Evolutionary conservation across 2,888 invertebrate species (phyloP).

Genomic region (Anticlea derivata): DNA sequence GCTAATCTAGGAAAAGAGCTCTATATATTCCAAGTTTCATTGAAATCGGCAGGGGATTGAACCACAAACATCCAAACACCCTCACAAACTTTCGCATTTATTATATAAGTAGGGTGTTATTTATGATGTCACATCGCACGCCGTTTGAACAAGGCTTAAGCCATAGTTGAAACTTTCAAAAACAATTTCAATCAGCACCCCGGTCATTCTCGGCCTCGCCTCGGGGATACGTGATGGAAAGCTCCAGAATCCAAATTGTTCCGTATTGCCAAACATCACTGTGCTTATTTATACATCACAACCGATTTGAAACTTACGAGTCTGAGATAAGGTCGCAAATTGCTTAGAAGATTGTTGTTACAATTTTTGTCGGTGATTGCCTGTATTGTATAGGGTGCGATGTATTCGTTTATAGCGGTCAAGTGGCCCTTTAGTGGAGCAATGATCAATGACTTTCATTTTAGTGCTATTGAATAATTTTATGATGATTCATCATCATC

Average conservation of each 20-base stretch:
- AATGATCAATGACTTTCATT: slow-evolving; percentile 33
- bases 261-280: slow-evolving; percentile 30
- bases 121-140: too few species aligned
- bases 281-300: background rate
- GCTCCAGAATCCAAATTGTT: slow-evolving; percentile 31
- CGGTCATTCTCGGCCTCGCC: slow-evolving; percentile 2
- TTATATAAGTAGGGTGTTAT: too few species aligned
- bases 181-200: slow-evolving; percentile 6
- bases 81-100: too few species aligned
- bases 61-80: too few species aligned
- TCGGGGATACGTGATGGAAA: slow-evolving; percentile 31
- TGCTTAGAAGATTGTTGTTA: slow-evolving; percentile 2
- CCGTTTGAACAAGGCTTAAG: too few species aligned
- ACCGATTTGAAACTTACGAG: slow-evolving; percentile 1
- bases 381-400: slow-evolving; percentile 51
- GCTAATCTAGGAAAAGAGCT: too few species aligned
- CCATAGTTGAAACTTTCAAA: slow-evolving; percentile 2
- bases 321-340: slow-evolving; percentile 16
- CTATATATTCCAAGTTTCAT: too few species aligned
- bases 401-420: slow-evolving; percentile 41
- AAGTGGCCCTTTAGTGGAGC: slow-evolving; percentile 34
- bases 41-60: too few species aligned
- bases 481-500: slow-evolving; percentile 33
- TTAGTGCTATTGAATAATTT: slow-evolving; percentile 28
- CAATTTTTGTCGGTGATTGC: slow-evolving; percentile 49